Percentiles rank a stretch among this genome's conserved stretches.
Conservation (phyloP, 2,888 invertebrate species). For the Tetranychus piercei region DNA sequence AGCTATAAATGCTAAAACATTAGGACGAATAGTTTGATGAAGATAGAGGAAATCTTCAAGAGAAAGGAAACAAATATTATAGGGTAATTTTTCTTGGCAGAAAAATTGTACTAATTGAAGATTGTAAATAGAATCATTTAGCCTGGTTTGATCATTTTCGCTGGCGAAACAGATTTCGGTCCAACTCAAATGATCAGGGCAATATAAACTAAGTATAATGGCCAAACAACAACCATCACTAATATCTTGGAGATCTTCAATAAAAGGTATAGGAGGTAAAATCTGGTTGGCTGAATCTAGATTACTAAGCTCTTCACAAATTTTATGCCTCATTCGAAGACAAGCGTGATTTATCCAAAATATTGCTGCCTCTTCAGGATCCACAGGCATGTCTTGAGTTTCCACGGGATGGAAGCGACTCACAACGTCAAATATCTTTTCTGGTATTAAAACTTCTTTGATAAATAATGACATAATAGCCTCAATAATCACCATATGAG, state of each 20-base stretch:
- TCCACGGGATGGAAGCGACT: too few relatives aligned
- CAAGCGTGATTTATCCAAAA: conserved; percentile 77
- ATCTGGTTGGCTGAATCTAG: conserved; percentile 5
- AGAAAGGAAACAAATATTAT: conserved; percentile 74
- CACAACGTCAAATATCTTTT: too few relatives aligned
- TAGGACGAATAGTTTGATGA: conserved; percentile 74
- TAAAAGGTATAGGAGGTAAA: too few relatives aligned
- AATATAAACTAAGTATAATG: too few relatives aligned
- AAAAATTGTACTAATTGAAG: conserved; percentile 69
- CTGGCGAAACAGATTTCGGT: too few relatives aligned
- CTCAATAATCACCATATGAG: too few relatives aligned
- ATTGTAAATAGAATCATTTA: conserved; percentile 47
- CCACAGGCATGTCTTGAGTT: conserved; percentile 32
- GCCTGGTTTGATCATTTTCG: too few relatives aligned
- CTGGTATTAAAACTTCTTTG: too few relatives aligned
- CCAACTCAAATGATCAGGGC: too few relatives aligned
- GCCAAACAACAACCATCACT: too few relatives aligned
- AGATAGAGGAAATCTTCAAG: conserved; percentile 89
- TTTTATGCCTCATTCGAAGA: conserved; percentile 44
- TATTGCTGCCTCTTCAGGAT: conserved; percentile 63
- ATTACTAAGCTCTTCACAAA: conserved; percentile 24
- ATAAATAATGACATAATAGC: too few relatives aligned
- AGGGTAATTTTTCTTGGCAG: conserved; percentile 62
- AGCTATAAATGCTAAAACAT: conserved; percentile 71
- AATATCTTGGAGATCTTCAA: too few relatives aligned